A percentile compares a stretch with the other conserved stretches of the same genome.
Conservation (phyloP, 2,888 invertebrate species). For the Eristalinus sepulchralis region DNA sequence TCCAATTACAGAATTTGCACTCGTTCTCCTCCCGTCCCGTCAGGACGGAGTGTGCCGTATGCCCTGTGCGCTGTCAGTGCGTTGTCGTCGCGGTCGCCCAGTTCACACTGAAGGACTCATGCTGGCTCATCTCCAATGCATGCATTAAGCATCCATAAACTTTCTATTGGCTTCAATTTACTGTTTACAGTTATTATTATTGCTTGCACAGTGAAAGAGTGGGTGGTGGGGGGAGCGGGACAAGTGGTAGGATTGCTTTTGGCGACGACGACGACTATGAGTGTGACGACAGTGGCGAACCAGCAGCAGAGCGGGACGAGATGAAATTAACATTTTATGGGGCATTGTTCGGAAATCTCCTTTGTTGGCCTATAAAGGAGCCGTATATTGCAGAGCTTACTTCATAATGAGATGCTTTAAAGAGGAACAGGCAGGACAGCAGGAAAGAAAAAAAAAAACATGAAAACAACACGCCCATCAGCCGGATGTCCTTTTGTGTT, state of each 20-base stretch:
- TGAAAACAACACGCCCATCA: neutral
- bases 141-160: slow-evolving; percentile 68
- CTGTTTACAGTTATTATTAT: slow-evolving; percentile 69
- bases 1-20: slow-evolving; percentile 56
- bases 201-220: slow-evolving; percentile 35
- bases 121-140: slow-evolving; percentile 53
- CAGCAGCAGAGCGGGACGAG: slow-evolving; percentile 4
- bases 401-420: slow-evolving; percentile 63
- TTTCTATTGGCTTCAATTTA: slow-evolving; percentile 67
- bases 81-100: neutral
- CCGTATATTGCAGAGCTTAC: slow-evolving; percentile 55
- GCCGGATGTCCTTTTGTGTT: slow-evolving; percentile 6
- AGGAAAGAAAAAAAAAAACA: neutral
- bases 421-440: neutral
- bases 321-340: slow-evolving; percentile 65
- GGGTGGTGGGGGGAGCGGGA: neutral
- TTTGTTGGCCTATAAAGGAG: slow-evolving; percentile 49
- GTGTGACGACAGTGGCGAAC: neutral
- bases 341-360: slow-evolving; percentile 44
- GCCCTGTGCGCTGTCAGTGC: neutral
- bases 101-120: neutral
- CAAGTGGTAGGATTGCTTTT: neutral
- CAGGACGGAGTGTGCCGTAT: neutral
- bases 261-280: neutral
- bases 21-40: neutral